phyloP scores from a whole-genome alignment of 2,888 invertebrate genomes.

The Lasioglossum oenotherae region DNA sequence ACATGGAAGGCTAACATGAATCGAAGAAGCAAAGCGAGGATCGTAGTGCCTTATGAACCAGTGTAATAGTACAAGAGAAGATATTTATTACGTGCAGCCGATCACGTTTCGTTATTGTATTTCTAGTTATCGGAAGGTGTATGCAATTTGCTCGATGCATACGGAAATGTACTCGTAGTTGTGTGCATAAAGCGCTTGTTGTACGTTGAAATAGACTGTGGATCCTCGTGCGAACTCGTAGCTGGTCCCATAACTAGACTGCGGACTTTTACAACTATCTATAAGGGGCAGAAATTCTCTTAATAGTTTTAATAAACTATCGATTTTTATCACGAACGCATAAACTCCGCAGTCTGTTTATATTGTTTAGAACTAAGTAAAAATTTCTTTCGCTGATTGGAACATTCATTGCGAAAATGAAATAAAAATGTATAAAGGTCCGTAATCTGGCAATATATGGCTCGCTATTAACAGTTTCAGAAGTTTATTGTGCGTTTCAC shows the following conservation, averaged over 20 bases:
- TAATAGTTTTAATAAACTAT: not conserved
- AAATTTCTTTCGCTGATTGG: not conserved
- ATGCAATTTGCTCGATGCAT: constrained; percentile 23
- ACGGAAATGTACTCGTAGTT: constrained; percentile 27
- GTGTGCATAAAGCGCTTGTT: constrained; percentile 52
- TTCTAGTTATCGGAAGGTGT: constrained; percentile 44
- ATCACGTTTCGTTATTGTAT: constrained; percentile 41
- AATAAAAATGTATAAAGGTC: not conserved
- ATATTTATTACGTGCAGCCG: constrained; percentile 56
- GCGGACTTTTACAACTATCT: not conserved
- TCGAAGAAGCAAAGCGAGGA: constrained; percentile 10
- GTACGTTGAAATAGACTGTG: constrained; percentile 20
- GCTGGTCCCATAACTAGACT: not conserved
- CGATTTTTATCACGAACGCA: not conserved
- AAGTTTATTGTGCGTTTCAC: constrained; percentile 25
- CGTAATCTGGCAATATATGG: not conserved
- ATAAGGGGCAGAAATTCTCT: not conserved
- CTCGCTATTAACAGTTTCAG: constrained; percentile 20
- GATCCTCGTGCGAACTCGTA: not conserved
- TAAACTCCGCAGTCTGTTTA: not conserved
- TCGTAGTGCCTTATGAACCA: constrained; percentile 64
- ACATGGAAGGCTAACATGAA: not conserved
- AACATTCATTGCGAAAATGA: not conserved
- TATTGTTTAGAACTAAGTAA: not conserved
- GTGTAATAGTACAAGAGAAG: constrained; percentile 62